Evolutionary conservation across 2,113 vertebrate genomes (phyloP).

Genomic region (Columba livia): DNA sequence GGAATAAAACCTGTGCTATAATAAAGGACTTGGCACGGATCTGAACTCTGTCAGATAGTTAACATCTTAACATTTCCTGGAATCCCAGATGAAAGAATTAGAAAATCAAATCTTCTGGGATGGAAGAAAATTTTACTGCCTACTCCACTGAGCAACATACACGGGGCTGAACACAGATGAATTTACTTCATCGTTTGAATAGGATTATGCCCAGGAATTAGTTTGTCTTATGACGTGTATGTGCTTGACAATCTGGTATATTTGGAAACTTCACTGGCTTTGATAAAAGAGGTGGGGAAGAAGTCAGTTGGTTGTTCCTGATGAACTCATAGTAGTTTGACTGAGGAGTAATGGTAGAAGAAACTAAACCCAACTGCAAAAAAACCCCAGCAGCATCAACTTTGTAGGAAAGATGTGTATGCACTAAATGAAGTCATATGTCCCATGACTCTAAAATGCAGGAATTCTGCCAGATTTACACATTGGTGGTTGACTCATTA

Average conservation of each 20-base stretch:
- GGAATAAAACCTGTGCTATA: background rate
- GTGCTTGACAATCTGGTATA: background rate
- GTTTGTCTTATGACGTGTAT: background rate
- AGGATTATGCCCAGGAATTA: background rate
- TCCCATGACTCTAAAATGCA: background rate
- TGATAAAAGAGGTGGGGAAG: background rate
- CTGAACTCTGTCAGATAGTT: conserved; percentile 50
- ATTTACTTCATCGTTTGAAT: background rate
- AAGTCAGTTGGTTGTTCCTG: background rate
- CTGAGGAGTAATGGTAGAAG: background rate
- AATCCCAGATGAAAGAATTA: conserved; percentile 5
- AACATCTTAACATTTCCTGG: conserved; percentile 39
- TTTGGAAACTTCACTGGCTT: background rate
- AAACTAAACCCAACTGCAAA: background rate
- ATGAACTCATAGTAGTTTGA: background rate
- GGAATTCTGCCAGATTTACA: background rate
- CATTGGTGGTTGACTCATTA: background rate
- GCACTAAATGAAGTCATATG: background rate
- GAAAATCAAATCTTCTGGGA: background rate
- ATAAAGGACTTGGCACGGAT: conserved; percentile 22
- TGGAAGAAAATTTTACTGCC: background rate
- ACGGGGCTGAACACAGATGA: background rate
- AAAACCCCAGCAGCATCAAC: background rate
- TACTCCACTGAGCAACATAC: background rate
- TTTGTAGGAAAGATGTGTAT: background rate